phyloP scores from a whole-genome alignment of 2,113 vertebrate genomes.

The Labeo rohita region DNA sequence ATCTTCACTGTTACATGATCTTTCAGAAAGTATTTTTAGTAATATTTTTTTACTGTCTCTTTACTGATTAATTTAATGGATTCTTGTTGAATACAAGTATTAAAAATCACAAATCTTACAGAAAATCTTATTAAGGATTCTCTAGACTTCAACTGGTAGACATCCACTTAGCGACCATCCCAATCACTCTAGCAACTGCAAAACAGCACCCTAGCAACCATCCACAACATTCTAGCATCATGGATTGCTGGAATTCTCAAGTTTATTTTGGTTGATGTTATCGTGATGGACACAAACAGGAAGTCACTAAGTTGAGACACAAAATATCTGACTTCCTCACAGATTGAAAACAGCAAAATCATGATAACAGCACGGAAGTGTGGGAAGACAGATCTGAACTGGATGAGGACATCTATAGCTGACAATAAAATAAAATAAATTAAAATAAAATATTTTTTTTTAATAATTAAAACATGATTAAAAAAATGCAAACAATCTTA shows the following conservation, averaged over 20 bases:
- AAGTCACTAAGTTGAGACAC: constrained; percentile 64
- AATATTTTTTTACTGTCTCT: neutral
- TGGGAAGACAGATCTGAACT: neutral
- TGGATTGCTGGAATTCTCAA: constrained; percentile 26
- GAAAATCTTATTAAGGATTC: neutral
- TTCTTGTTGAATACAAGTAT: neutral
- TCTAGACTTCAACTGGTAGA: neutral
- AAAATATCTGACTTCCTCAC: constrained; percentile 47
- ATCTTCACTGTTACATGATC: neutral
- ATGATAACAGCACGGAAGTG: neutral
- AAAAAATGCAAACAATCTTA: too few species aligned
- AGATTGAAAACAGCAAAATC: constrained; percentile 41
- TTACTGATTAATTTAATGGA: neutral
- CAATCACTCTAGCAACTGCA: neutral
- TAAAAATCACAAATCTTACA: neutral
- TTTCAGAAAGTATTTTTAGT: neutral
- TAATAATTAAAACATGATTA: neutral
- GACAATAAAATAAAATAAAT: too few species aligned
- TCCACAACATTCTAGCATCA: neutral
- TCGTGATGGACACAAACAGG: constrained; percentile 73
- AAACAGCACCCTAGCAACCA: neutral
- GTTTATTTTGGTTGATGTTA: constrained; percentile 64
- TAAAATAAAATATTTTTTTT: too few species aligned
- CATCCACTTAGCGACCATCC: neutral
- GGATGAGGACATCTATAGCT: too few species aligned